Evolutionary conservation across 2,113 vertebrate species (phyloP), one percentile per base, ranked within the genome.

Genomic region (Archocentrus centrarchus): DNA sequence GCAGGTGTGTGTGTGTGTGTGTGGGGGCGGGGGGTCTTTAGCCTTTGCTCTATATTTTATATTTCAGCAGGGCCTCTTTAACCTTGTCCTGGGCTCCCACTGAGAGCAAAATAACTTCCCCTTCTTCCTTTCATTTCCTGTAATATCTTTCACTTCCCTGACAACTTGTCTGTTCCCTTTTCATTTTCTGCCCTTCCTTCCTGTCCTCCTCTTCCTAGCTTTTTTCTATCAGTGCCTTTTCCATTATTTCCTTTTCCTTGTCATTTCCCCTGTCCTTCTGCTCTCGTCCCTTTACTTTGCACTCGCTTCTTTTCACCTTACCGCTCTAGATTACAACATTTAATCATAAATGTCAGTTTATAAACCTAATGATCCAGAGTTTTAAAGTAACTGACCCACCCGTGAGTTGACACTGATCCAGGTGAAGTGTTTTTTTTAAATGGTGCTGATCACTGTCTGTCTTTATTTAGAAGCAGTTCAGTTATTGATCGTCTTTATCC

Each of bases 401-500:
- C 0, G 2, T 32, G 66, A 53, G 10, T 57, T 1, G 3, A 35
- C 58, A 57, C 47, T 32, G 53, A 82, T 77, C 41, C 61, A n/a
- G 14, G 20, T 59, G 7, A 60, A 61, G 13, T 47, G 59, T 81
- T 61, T 24, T 61, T 37, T 37, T 37, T 59, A 41, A 70, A 32
- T n/a, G 7, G 17, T 11, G 37, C 44, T 68, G 30, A 18, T 61
- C 30, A 0, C 17, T 18, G 27, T 73, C 39, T 59, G 75, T 66
- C 76, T 86, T 83, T 81, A 83, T 85, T 77, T 79, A 77, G 61
- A 84, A 53, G 44, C 35, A 24, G 22, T 76, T 75, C 2, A 44
- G 50, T 73, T 81, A 92, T 77, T 62, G 59, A 82, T 79, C 15
- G 57, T 27, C 27, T 44, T 32, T 73, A 70, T 59, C 68, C 32